Evolutionary conservation across 2,888 invertebrate genomes (phyloP).

Genomic region (Ariolimax columbianus): DNA sequence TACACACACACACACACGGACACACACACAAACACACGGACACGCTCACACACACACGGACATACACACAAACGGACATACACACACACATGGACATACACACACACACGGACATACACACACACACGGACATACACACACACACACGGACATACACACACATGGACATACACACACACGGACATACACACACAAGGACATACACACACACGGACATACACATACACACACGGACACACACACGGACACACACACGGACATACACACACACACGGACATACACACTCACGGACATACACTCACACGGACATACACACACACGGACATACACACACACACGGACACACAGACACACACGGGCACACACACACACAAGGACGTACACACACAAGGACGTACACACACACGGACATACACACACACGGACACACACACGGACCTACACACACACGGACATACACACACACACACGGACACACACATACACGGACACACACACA

Average conservation of each 20-base stretch:
- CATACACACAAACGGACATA: neutral
- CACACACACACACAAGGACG: neutral
- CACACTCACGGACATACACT: neutral
- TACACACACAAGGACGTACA: too few species aligned
- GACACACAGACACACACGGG: neutral
- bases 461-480: too few species aligned
- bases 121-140: neutral
- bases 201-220: neutral
- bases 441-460: too few species aligned
- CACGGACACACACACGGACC: too few species aligned
- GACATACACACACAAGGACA: neutral
- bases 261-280: neutral
- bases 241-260: neutral
- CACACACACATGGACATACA: conserved; percentile 7
- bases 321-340: neutral
- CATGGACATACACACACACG: neutral
- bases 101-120: neutral
- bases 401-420: too few species aligned
- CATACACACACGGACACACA: neutral
- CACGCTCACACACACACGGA: neutral
- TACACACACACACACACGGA: neutral
- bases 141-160: neutral
- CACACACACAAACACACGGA: neutral
- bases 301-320: neutral
- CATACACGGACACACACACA: too few species aligned